A percentile compares a stretch with the other conserved stretches of the same genome.
phyloP scores from a whole-genome alignment of 2,797 vertebrate genomes.

The Enteromius afrohamiltoni region DNA sequence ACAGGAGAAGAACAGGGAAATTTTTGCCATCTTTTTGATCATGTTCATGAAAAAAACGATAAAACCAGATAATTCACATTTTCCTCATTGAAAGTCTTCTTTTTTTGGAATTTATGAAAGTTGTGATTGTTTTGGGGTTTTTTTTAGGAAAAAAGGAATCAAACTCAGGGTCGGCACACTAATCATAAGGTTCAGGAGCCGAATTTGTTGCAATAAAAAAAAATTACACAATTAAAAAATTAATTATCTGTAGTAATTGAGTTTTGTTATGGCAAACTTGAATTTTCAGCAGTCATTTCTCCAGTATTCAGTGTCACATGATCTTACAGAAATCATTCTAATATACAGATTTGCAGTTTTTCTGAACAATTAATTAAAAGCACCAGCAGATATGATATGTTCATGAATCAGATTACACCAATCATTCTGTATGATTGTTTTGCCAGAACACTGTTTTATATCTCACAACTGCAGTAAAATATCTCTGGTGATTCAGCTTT shows the following conservation, averaged over 20 bases:
- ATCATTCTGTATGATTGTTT: neutral
- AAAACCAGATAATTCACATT: slow-evolving; percentile 79
- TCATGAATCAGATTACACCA: neutral
- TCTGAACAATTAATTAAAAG: slow-evolving; percentile 10
- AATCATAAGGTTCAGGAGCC: neutral
- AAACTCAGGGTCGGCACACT: neutral
- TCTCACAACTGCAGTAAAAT: neutral
- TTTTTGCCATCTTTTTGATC: slow-evolving; percentile 78
- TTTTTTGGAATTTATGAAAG: neutral
- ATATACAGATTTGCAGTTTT: too few species aligned
- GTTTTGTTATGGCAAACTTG: neutral
- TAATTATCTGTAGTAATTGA: neutral
- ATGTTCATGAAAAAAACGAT: slow-evolving; percentile 73
- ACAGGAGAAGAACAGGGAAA: neutral
- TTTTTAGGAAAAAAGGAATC: neutral
- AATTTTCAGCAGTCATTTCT: neutral
- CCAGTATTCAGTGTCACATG: neutral
- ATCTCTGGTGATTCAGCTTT: neutral
- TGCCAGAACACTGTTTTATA: neutral
- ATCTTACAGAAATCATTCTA: neutral
- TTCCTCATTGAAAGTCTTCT: slow-evolving; percentile 70
- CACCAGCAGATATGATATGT: neutral
- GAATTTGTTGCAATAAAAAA: neutral
- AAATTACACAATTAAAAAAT: too few species aligned
- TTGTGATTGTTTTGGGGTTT: neutral